These are phyloP conservation scores for Ctenopoma kingsleyae DNA, from an alignment of 2,797 vertebrate genomes.

Conservation along the genomic window DNA sequence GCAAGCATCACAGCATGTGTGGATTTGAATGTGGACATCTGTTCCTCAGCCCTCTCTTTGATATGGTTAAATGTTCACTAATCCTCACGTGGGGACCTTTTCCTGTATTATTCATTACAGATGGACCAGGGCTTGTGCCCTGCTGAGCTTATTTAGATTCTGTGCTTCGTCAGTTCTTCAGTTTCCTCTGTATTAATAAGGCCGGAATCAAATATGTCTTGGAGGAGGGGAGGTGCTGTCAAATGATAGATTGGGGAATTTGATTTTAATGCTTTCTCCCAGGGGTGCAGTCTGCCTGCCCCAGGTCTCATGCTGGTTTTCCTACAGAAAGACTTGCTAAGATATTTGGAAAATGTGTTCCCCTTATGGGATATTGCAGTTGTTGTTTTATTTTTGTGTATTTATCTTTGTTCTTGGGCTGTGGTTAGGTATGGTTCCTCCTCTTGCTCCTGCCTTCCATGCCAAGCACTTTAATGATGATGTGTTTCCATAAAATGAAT, in stretches of 20 bases:
- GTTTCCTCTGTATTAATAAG: constrained; percentile 35
- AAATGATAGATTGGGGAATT: constrained; percentile 67
- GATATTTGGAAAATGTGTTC: constrained; percentile 28
- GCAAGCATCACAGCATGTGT: constrained; percentile 16
- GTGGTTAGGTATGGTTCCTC: background rate
- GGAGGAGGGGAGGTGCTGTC: constrained; percentile 46
- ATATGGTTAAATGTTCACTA: constrained; percentile 62
- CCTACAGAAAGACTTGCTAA: constrained; percentile 18
- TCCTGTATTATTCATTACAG: constrained; percentile 54
- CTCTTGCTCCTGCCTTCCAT: background rate
- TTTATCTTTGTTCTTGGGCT: constrained; percentile 5
- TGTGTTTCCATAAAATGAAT: constrained; percentile 26
- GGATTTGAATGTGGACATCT: constrained; percentile 55
- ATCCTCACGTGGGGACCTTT: constrained; percentile 44
- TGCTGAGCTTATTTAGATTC: constrained; percentile 39
- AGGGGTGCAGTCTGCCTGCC: constrained; percentile 61
- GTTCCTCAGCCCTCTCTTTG: constrained; percentile 64
- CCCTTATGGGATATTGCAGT: background rate
- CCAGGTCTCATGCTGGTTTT: constrained; percentile 36
- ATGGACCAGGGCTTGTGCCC: constrained; percentile 35
- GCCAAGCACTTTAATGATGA: constrained; percentile 48
- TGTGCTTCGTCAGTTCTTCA: constrained; percentile 15
- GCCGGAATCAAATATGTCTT: constrained; percentile 27
- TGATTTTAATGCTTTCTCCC: constrained; percentile 66
- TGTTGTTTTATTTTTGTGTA: background rate